Base-by-base conservation (phyloP, 2,888 invertebrate species). In the Ophonus ardosiacus region DNA sequence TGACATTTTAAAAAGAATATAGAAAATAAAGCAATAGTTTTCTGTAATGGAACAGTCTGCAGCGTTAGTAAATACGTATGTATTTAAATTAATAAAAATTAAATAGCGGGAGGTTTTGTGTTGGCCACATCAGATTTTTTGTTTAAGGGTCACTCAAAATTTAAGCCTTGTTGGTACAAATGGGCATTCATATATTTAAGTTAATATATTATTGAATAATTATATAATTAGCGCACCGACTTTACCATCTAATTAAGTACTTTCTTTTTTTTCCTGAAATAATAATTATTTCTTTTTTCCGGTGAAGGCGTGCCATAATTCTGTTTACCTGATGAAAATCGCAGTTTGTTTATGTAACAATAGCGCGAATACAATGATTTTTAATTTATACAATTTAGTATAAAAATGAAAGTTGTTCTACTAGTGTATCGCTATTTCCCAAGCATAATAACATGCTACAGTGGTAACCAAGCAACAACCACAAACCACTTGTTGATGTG, bases 341-440 rank as follows among this genome's bases (percentile, higher is more conserved):
- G n/a, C 56, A 15, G 56, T 8, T 56, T 56, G 56, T 56, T 56
- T 56, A 56, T 56, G 13, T 56, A 56, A 56, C 1, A 56, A 56
- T 56, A 15, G 7, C 13, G 56, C 15, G 56, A 56, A 56, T n/a
- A 56, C 56, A 56, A 56, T 56, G 56, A 56, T 56, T 56, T 13
- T n/a, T 56, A 56, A 56, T 56, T 56, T 56, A 56, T 56, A 56
- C 56, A 56, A 56, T 56, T 56, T 56, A 56, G 13, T 15, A 56
- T 56, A 56, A 56, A 56, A 56, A 56, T 56, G 56, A 56, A 56
- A 56, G 56, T 56, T 56, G 56, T 56, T 56, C n/a, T 56, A 56
- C 13, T 56, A 56, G 56, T 13, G 56, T n/a, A 56, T 56, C 13
- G 15, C 56, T 56, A 56, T 56, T 56, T 56, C 56, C 15, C 56